Evolutionary conservation across 2,113 vertebrate species (phyloP), one percentile per base, ranked within the genome.

Genomic region (Phaethon lepturus): DNA sequence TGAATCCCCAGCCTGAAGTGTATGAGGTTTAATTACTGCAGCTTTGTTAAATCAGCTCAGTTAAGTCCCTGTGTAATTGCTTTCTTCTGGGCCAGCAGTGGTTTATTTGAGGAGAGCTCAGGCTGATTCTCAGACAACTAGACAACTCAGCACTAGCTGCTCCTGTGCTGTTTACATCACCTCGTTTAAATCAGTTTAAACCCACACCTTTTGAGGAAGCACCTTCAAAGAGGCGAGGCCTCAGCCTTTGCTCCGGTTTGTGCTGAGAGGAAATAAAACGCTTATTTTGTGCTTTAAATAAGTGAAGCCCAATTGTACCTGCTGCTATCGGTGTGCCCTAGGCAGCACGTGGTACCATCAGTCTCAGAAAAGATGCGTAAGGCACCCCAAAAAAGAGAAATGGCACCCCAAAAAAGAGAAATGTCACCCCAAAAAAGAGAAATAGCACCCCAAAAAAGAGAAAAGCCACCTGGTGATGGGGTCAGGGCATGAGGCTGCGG

Each of bases 21-120:
- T 47, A 42, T 59, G 88, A 97, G 88, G 88, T 92, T 96, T 97
- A 97, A 97, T 97, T 97, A 97, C 93, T 94, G 88, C 63, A 80
- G 97, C 95, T 96, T 96, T 94, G 92, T 97, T 96, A 96, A 95
- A 97, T 95, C 93, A 97, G 96, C 90, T 90, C 29, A 0, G 81
- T 88, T 97, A 96, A 97, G 82, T 75, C 75, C 75, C 79, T 97
- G 90, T 80, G 72, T 95, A 97, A 96, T 97, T 93, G 90, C 92
- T 88, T 94, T 97, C 90, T 96, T 94, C 82, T 69, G 78, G 88
- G 78, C 90, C 75, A 83, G 92, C 35, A 91, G 66, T 91, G 92
- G 96, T 94, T 95, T 96, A 96, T 95, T 53, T 95, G 95, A 96
- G 96, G 95, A 96, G 87, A 96, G 63, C 67, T 74, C 67, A 58